Base-by-base conservation (phyloP, 2,797 vertebrate genomes). In the Pteropus rufus region DNA sequence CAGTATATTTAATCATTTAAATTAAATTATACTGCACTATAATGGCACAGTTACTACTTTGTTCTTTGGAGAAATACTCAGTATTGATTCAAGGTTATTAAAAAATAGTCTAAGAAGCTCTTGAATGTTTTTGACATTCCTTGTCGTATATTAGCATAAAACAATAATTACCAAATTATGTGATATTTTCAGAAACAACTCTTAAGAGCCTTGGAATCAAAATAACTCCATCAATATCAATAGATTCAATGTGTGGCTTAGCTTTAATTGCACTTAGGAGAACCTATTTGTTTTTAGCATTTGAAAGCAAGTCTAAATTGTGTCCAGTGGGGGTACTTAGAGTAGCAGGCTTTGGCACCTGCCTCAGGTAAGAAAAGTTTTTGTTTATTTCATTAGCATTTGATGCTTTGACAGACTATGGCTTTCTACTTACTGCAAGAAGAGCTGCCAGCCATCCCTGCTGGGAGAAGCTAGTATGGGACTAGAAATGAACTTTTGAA, bases 211-310 rank as follows among this genome's bases (percentile, higher is more conserved):
- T 97, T 98, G 93, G 96, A 98, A 97, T 98, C 97, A 91, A 97
- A 98, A 97, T 94, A 95, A 83, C 94, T 60, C 95, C 94, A 76
- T 96, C 89, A 88, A 58, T 94, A 96, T 95, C 97, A 97, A 95
- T 93, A 95, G 94, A 95, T 98, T 98, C 91, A 54, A 80, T 96
- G 39, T 91, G 67, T 96, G 93, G 92, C 97, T 87, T 96, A 96
- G 79, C 96, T 98, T 98, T 98, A 98, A 98, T 98, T 98, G 97
- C 82, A 92, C 39, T 81, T 98, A 97, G 97, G 98, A 97, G 97
- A 98, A 97, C 96, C 87, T 98, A 81, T 98, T 98, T 98, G 94
- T 96, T 98, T 98, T 98, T 98, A 96, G 93, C 97, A 98, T 97
- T 98, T 98, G 95, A 98, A 98, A 89, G 95, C 95, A 97, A 98